These are phyloP conservation scores for Papilio dardanus DNA, from an alignment of 1,140 invertebrate species.

Conservation along the genomic window DNA sequence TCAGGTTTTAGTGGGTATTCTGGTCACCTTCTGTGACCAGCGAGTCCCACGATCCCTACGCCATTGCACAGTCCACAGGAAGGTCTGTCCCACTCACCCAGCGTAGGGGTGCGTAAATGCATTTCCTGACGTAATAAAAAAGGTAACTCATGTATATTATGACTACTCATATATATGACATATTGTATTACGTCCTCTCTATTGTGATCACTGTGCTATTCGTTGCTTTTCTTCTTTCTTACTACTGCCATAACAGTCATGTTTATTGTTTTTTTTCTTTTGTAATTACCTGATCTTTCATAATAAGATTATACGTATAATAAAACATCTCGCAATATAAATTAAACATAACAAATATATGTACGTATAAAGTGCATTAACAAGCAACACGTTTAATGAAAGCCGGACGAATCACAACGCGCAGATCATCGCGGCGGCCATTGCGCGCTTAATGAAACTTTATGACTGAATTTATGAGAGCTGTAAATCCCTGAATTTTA, in stretches of 20 bases:
- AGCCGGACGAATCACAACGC: constrained; percentile 17
- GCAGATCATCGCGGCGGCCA: constrained; percentile 5
- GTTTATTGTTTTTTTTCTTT: not conserved
- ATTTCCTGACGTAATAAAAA: no score
- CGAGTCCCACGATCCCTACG: no score
- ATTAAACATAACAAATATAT: constrained; percentile 10
- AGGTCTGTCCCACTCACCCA: no score
- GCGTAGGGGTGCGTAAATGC: no score
- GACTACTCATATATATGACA: no score
- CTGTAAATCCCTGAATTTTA: constrained; percentile 23
- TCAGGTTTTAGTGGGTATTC: no score
- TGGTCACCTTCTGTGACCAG: no score
- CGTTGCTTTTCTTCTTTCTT: not conserved
- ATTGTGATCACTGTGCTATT: no score
- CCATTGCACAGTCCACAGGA: no score
- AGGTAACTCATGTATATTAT: no score
- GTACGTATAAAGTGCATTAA: not conserved
- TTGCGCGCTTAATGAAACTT: constrained; percentile 20
- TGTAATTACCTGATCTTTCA: not conserved
- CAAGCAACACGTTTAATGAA: constrained; percentile 4
- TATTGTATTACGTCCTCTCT: no score
- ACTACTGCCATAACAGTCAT: no score
- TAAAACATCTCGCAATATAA: not conserved
- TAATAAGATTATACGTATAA: not conserved
- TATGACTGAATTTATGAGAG: constrained; percentile 24